Base-by-base conservation (phyloP, 2,888 invertebrate species). In the Andricus quercusramuli region DNA sequence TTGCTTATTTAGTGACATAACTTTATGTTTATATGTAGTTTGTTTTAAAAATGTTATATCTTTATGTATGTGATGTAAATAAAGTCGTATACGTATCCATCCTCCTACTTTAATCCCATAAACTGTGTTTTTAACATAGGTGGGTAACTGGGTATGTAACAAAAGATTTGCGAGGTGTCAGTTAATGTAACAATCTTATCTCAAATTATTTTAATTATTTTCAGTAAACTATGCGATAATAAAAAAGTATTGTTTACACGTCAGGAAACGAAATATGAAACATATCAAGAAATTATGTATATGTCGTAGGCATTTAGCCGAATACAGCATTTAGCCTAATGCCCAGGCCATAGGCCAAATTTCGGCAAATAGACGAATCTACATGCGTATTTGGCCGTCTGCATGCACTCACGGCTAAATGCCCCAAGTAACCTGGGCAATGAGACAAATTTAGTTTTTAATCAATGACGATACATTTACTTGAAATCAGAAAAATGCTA, bases 41-140 rank as follows among this genome's bases (percentile, higher is more conserved):
- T 29, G 17, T 51, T 25, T 32, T 2, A 51, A 37, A 51, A 83
- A 67, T 84, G 78, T 51, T 82, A n/a, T 80, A 20, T 78, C 0
- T 85, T 78, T 79, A 79, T 87, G 84, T 86, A 83, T 83, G 78
- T 78, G 77, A 79, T 85, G 76, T 85, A 79, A 88, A 88, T 88
- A 89, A 89, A 89, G 83, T 86, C 80, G 82, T 81, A 80, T 78
- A 76, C 82, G 78, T 68, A 66, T 81, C 79, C 83, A 83, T 81
- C 25, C n/a, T 56, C 11, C n/a, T 20, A 56, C n/a, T 56, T 56
- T 3, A 56, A 56, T 56, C n/a, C n/a, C 11, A 3, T n/a, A n/a
- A 56, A 56, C 9, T n/a, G n/a, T 11, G n/a, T 56, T 56, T 11
- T 56, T 56, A n/a, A 56, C n/a, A 56, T 47, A 47, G 47, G 47